Evolutionary conservation across 1,140 invertebrate species (phyloP).

Genomic region (Leptinotarsa texana): DNA sequence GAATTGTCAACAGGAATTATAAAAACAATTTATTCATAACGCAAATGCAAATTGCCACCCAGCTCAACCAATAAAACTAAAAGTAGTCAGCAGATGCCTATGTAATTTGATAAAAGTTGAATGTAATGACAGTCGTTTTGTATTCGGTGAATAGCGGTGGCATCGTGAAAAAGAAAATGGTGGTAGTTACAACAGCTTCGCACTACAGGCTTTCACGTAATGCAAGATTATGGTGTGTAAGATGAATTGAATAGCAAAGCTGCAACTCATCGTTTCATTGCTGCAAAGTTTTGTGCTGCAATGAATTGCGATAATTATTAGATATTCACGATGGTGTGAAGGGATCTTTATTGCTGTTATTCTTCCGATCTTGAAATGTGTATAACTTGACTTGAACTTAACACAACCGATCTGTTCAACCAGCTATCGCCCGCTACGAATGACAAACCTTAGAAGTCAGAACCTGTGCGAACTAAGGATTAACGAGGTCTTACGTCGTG

Average conservation of each 20-base stretch:
- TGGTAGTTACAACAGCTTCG: background rate
- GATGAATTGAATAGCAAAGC: background rate
- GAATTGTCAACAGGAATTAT: too few species aligned
- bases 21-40: background rate
- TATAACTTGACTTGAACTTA: too few species aligned
- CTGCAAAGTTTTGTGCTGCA: background rate
- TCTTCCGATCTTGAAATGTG: too few species aligned
- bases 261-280: background rate
- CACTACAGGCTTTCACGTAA: background rate
- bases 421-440: too few species aligned
- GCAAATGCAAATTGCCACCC: background rate
- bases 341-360: too few species aligned
- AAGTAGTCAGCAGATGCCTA: background rate
- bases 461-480: too few species aligned
- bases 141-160: conserved; percentile 5
- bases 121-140: conserved; percentile 5
- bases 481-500: too few species aligned
- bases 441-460: too few species aligned
- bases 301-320: too few species aligned
- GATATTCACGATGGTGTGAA: too few species aligned
- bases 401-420: too few species aligned
- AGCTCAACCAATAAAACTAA: background rate
- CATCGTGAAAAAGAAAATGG: background rate
- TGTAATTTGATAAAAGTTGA: background rate
- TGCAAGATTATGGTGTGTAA: background rate